These are phyloP conservation scores for Xylocopa sonorina DNA, from an alignment of 1,140 invertebrate species.

Conservation along the genomic window DNA sequence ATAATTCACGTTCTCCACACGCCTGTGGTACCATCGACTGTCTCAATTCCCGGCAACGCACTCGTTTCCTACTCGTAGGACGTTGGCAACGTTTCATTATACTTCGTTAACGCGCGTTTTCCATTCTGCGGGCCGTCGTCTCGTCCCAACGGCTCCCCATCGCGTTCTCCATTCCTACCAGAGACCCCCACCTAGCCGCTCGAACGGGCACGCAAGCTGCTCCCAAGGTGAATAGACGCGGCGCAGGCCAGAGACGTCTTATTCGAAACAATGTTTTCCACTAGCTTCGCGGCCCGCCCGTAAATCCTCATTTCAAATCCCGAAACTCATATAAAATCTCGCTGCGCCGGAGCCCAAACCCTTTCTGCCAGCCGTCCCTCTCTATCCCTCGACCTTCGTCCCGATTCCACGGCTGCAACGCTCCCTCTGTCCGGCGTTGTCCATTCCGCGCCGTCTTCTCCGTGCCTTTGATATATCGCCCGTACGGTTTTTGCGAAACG, in stretches of 20 bases:
- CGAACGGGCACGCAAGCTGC: slow-evolving; percentile 12
- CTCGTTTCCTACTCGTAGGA: slow-evolving; percentile 34
- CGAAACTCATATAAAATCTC: slow-evolving; percentile 81
- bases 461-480: slow-evolving; percentile 57
- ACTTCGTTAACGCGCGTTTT: slow-evolving; percentile 37
- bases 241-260: slow-evolving; percentile 76
- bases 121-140: not conserved
- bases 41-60: not conserved
- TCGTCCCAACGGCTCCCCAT: slow-evolving; percentile 19
- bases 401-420: slow-evolving; percentile 34
- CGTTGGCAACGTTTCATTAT: slow-evolving; percentile 26
- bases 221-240: slow-evolving; percentile 41
- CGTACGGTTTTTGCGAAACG: slow-evolving; percentile 23
- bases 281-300: slow-evolving; percentile 74
- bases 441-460: slow-evolving; percentile 3
- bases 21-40: slow-evolving; percentile 24
- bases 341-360: slow-evolving; percentile 37
- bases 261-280: slow-evolving; percentile 82
- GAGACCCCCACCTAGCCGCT: not conserved
- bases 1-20: slow-evolving; percentile 28
- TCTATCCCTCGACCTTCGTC: slow-evolving; percentile 35
- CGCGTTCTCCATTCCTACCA: not conserved
- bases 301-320: slow-evolving; percentile 82
- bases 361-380: slow-evolving; percentile 44
- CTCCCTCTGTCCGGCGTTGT: slow-evolving; percentile 7